Conservation (phyloP, 2,888 invertebrate species). For the Mythimna ferrago region DNA sequence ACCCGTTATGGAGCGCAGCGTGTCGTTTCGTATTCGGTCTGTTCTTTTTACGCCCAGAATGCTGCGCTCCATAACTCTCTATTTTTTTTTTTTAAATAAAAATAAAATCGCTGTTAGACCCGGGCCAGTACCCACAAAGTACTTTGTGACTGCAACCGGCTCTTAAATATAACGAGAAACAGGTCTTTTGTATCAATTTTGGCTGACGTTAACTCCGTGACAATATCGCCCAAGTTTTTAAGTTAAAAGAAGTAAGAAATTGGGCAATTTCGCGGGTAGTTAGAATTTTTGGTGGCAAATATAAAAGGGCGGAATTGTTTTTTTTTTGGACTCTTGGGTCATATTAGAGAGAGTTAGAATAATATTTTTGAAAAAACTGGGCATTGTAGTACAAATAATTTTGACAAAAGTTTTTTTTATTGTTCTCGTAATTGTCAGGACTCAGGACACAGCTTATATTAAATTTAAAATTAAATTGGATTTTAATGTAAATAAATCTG, state of each 20-base stretch:
- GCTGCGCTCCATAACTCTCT: no score
- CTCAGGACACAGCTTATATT: no score
- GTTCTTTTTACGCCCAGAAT: no score
- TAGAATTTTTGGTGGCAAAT: constrained; percentile 38
- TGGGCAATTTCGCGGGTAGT: constrained; percentile 43
- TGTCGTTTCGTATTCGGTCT: no score
- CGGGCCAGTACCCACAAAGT: no score
- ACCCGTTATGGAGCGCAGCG: no score
- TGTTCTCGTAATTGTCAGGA: neutral
- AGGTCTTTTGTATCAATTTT: constrained; percentile 60
- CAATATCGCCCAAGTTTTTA: constrained; percentile 56
- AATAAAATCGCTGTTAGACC: no score
- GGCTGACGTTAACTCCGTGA: constrained; percentile 46
- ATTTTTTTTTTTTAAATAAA: no score
- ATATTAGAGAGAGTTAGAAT: neutral
- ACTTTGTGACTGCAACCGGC: no score
- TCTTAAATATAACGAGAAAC: constrained; percentile 53
- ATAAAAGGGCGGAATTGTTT: constrained; percentile 17
- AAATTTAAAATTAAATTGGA: no score
- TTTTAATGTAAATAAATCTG: no score
- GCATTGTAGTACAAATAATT: neutral
- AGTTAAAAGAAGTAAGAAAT: constrained; percentile 51
- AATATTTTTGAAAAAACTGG: neutral
- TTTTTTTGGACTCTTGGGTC: neutral
- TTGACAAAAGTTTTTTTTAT: neutral